A percentile compares a stretch with the other conserved stretches of the same genome.
Conservation (phyloP, 1,140 invertebrate species). For the Maniola jurtina region DNA sequence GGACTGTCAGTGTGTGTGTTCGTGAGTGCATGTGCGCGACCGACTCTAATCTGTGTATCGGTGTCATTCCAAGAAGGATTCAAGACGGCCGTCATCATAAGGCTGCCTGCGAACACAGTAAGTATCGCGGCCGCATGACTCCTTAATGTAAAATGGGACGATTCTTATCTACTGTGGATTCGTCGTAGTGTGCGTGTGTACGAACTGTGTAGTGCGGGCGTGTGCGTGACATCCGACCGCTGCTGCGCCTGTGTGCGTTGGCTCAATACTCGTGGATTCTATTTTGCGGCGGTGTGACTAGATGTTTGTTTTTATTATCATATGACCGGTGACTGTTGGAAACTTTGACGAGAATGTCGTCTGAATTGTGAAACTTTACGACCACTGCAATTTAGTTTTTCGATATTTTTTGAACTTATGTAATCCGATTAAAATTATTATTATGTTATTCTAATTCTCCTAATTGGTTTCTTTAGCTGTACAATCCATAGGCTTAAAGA, state of each 20-base stretch:
- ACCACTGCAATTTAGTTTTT: not conserved
- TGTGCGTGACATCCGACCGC: constrained; percentile 66
- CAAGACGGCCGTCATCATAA: constrained; percentile 75
- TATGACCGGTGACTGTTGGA: constrained; percentile 66
- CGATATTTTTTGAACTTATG: not conserved
- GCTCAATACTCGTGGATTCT: constrained; percentile 73
- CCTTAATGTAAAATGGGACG: constrained; percentile 75
- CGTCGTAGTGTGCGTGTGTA: constrained; percentile 51
- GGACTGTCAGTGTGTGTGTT: constrained; percentile 43
- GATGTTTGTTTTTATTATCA: constrained; percentile 78
- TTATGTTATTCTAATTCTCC: not conserved
- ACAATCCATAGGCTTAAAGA: not conserved
- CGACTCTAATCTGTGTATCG: constrained; percentile 54
- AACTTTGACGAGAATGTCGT: constrained; percentile 37
- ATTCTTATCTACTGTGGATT: constrained; percentile 67
- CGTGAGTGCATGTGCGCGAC: constrained; percentile 56
- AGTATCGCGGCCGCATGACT: constrained; percentile 68
- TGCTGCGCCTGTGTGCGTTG: constrained; percentile 58
- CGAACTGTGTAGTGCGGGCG: constrained; percentile 36
- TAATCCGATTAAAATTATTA: not conserved
- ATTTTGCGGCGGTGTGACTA: constrained; percentile 71
- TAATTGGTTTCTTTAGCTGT: not conserved
- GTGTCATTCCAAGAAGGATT: constrained; percentile 54
- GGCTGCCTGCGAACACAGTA: constrained; percentile 74
- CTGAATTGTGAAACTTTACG: not conserved